phyloP scores from a whole-genome alignment of 2,888 invertebrate genomes.

The Eurytoma adleriae region DNA sequence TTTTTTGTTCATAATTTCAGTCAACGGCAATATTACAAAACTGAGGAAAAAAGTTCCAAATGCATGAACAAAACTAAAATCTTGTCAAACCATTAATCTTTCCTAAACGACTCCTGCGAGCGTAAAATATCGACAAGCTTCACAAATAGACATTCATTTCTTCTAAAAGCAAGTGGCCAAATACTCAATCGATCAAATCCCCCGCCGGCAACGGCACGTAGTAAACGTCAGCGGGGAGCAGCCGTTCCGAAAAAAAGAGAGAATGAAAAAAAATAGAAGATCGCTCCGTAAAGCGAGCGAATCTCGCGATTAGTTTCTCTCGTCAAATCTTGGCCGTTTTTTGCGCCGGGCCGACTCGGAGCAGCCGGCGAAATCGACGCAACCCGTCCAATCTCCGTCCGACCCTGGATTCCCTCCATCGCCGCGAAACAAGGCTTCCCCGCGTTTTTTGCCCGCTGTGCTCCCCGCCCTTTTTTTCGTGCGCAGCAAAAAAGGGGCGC shows the following conservation, averaged over 20 bases:
- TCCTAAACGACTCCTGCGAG: too few relatives aligned
- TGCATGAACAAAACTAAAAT: too few relatives aligned
- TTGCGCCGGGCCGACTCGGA: slow-evolving; percentile 18
- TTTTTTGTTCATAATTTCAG: too few relatives aligned
- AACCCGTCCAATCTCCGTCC: slow-evolving; percentile 28
- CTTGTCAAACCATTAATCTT: too few relatives aligned
- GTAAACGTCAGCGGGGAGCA: neutral
- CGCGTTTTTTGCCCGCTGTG: neutral
- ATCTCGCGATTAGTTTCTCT: slow-evolving; percentile 41
- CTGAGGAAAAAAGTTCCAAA: too few relatives aligned
- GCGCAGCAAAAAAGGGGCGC: too few relatives aligned
- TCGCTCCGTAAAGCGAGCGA: neutral
- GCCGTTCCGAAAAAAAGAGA: neutral
- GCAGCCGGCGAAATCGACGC: slow-evolving; percentile 39
- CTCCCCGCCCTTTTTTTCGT: neutral
- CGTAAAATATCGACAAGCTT: too few relatives aligned
- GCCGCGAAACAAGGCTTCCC: slow-evolving; percentile 33
- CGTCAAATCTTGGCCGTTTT: slow-evolving; percentile 39
- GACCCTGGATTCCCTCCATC: slow-evolving; percentile 16
- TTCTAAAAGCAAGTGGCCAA: too few relatives aligned
- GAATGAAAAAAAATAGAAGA: neutral
- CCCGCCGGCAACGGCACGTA: too few relatives aligned
- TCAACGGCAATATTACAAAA: too few relatives aligned
- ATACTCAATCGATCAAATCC: too few relatives aligned
- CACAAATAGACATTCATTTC: too few relatives aligned